phyloP scores from a whole-genome alignment of 1,140 invertebrate species.

The Drosophila persimilis region DNA sequence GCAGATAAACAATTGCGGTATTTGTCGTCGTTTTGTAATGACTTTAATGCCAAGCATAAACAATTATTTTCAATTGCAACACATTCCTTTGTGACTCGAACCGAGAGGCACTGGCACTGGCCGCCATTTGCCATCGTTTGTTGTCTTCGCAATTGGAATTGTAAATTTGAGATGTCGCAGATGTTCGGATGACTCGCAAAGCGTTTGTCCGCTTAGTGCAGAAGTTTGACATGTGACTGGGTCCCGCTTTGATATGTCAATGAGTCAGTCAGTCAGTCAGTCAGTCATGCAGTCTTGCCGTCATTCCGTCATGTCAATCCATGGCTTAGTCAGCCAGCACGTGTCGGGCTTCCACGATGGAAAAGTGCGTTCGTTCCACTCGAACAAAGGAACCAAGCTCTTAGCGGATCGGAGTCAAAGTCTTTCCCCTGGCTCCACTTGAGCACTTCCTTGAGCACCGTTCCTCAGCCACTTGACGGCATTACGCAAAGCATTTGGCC shows the following conservation, averaged over 20 bases:
- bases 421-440: too few species aligned
- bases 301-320: constrained; percentile 10
- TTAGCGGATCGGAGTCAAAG: too few species aligned
- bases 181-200: constrained; percentile 56
- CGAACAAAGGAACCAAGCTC: neutral
- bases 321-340: constrained; percentile 15
- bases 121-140: constrained; percentile 52
- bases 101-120: constrained; percentile 3
- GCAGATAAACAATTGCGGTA: constrained; percentile 22
- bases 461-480: neutral
- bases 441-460: too few species aligned
- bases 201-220: constrained; percentile 3
- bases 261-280: constrained; percentile 47
- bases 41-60: constrained; percentile 78
- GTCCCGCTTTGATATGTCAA: constrained; percentile 14
- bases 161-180: constrained; percentile 69
- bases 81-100: constrained; percentile 71
- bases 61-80: constrained; percentile 78
- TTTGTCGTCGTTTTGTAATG: constrained; percentile 69
- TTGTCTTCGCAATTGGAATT: constrained; percentile 62
- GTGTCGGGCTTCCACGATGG: constrained; percentile 15
- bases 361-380: constrained; percentile 32
- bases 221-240: constrained; percentile 16
- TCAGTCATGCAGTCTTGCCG: constrained; percentile 44
- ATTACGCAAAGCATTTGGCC: constrained; percentile 33